Base-by-base conservation (phyloP, 2,888 invertebrate species). In the Ceramica pisi region DNA sequence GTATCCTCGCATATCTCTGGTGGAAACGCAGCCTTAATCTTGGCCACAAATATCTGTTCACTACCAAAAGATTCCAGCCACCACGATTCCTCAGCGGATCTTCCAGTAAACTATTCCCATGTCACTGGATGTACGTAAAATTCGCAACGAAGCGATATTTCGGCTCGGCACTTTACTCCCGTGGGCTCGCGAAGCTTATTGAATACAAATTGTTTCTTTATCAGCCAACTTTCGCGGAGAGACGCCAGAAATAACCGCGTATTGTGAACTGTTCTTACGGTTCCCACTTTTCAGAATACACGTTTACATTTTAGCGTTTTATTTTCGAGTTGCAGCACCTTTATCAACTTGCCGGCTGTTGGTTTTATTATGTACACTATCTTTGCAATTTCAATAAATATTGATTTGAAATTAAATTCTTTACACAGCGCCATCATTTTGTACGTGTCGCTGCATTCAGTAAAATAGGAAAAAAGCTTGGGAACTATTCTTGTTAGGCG, bases 151-250 rank as follows among this genome's bases (percentile, higher is more conserved):
- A 83, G 89, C 89, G 87, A 91, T 93, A 93, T 93, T 91, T 91
- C 86, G 88, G 87, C 85, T 84, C 87, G 85, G 88, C 90, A 87
- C 89, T 90, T 90, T 88, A 88, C 88, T 89, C 90, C 89, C 85
- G 77, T 82, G 88, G 88, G 90, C 75, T 82, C 82, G 86, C 77
- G 86, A 78, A 89, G 86, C 93, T 94, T 94, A 94, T 94, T 93
- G 94, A 94, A 94, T 94, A 94, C 94, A 93, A 94, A 94, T 94
- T 92, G 93, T 93, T 93, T 91, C 92, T 93, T 93, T 93, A 93
- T 90, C 92, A 89, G 88, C 85, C 86, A 89, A 90, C 81, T 90
- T 91, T 90, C 78, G 87, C 86, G 86, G 82, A 70, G 75, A 82
- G 76, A 80, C 71, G 82, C 78, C 71, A 75, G 65, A 78, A 81